Evolutionary conservation across 2,888 invertebrate species (phyloP).

Genomic region (Horisme vitalbata): DNA sequence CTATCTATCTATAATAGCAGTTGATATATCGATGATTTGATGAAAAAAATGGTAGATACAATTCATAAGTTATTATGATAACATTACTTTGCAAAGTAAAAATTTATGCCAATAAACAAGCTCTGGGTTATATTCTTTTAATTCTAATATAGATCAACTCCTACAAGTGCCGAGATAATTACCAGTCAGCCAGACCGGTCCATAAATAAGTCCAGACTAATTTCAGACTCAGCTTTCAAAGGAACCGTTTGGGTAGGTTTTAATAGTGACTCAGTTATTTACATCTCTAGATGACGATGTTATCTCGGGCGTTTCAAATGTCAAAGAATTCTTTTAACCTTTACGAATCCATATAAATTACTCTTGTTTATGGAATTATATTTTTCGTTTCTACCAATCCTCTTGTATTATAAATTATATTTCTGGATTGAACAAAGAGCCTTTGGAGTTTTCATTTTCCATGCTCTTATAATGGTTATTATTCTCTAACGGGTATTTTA

Average conservation of each 20-base stretch:
- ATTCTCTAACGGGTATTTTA: conserved; percentile 9
- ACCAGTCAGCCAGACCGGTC: conserved; percentile 49
- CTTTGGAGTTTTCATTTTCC: not conserved
- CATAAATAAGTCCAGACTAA: conserved; percentile 52
- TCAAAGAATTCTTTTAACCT: not conserved
- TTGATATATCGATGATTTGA: too few species aligned
- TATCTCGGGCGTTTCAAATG: conserved; percentile 4
- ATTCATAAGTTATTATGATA: too few species aligned
- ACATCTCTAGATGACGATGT: not conserved
- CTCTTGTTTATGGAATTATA: too few species aligned
- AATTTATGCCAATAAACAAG: too few species aligned
- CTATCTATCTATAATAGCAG: too few species aligned
- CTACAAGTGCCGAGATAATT: conserved; percentile 56
- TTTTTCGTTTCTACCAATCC: not conserved
- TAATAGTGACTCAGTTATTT: conserved; percentile 16
- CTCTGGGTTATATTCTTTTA: conserved; percentile 15
- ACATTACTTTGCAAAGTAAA: too few species aligned
- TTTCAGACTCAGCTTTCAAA: conserved; percentile 33
- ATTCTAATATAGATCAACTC: conserved; percentile 54
- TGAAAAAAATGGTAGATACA: too few species aligned
- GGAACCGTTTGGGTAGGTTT: conserved; percentile 7
- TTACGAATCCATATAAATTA: not conserved
- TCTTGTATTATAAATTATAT: too few species aligned
- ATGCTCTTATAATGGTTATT: conserved; percentile 5
- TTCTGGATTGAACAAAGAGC: too few species aligned